Conservation (phyloP, 2,113 vertebrate species). For the Phainopepla nitens region DNA sequence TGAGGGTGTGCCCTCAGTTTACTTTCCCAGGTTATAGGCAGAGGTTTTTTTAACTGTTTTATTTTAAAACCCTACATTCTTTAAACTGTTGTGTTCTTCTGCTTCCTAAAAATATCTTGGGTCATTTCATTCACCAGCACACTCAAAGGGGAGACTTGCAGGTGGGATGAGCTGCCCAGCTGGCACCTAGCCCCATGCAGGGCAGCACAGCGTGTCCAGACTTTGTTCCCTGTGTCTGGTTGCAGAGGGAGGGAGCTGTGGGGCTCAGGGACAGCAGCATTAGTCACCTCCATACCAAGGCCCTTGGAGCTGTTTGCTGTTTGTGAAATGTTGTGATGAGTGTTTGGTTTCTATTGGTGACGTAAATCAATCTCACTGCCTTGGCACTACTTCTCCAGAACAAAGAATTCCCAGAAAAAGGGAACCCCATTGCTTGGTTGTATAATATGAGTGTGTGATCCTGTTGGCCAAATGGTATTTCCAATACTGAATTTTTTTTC, state of each 20-base stretch:
- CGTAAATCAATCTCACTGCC: constrained; percentile 34
- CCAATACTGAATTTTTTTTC: background rate
- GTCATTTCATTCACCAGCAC: background rate
- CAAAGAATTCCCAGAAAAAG: constrained; percentile 34
- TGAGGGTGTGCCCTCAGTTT: fast-evolving
- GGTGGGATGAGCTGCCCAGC: background rate
- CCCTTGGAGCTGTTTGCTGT: background rate
- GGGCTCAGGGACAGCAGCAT: background rate
- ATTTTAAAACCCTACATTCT: background rate
- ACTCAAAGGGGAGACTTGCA: background rate
- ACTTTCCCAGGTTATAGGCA: background rate
- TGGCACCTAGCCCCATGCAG: background rate
- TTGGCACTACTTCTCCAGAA: background rate
- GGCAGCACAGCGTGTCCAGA: fast-evolving
- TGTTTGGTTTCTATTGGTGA: constrained; percentile 29
- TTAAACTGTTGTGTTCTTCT: background rate
- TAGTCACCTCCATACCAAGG: constrained; percentile 4
- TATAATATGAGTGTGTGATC: background rate
- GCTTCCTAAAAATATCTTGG: background rate
- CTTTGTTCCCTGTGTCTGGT: background rate
- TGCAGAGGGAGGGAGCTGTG: background rate
- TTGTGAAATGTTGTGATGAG: background rate
- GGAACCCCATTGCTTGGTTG: constrained; percentile 7
- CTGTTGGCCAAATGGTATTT: background rate
- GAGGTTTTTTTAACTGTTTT: background rate